These are phyloP conservation scores for Rhodeus uyekii DNA, from an alignment of 2,797 vertebrate species.

Conservation along the genomic window DNA sequence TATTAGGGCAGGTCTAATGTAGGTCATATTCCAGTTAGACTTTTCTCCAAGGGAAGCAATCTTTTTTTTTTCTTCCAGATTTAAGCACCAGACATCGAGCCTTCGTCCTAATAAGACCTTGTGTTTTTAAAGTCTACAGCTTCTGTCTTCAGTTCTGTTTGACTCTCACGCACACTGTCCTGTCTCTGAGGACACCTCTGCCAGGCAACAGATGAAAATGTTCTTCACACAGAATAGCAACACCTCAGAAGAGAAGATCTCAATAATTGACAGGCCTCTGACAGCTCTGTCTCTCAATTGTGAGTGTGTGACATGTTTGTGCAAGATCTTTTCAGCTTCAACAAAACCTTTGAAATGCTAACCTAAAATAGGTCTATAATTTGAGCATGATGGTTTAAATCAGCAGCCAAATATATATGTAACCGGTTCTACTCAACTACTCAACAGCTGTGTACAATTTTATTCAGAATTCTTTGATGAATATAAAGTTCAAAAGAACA, in stretches of 20 bases:
- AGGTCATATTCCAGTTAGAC: slow-evolving; percentile 34
- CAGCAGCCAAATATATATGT: neutral
- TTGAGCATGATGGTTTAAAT: neutral
- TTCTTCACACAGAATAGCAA: slow-evolving; percentile 45
- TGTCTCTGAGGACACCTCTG: slow-evolving; percentile 42
- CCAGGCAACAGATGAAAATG: slow-evolving; percentile 47
- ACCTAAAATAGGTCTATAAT: neutral
- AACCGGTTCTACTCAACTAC: too few species aligned
- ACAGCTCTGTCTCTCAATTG: slow-evolving; percentile 34
- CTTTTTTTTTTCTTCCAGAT: slow-evolving; percentile 1
- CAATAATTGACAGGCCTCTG: slow-evolving; percentile 41
- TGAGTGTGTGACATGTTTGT: slow-evolving; percentile 1
- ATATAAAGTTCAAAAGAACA: neutral
- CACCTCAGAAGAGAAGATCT: slow-evolving; percentile 26
- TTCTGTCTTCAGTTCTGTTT: slow-evolving; percentile 29
- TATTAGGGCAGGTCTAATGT: slow-evolving; percentile 31
- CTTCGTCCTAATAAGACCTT: slow-evolving; percentile 19
- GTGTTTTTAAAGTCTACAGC: slow-evolving; percentile 16
- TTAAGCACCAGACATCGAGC: neutral
- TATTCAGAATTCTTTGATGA: neutral
- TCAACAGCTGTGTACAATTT: too few species aligned
- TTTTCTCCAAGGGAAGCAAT: slow-evolving; percentile 16
- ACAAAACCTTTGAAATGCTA: slow-evolving; percentile 17
- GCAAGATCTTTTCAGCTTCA: slow-evolving; percentile 2
- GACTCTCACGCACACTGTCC: slow-evolving; percentile 15